Conservation (phyloP, 2,113 vertebrate species). For the Muscicapa adusta region DNA sequence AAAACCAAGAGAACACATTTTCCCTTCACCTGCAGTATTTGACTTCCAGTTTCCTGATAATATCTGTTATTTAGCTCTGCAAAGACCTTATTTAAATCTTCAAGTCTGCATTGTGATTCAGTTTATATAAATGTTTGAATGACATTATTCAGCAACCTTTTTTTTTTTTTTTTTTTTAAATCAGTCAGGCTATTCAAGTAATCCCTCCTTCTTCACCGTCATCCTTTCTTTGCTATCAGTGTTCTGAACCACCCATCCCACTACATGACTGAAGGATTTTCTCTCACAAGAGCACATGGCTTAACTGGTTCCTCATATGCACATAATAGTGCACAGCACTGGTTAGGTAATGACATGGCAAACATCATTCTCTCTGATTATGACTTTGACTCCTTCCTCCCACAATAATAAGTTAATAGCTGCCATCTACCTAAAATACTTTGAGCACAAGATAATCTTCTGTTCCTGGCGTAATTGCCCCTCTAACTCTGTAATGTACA, state of each 20-base stretch:
- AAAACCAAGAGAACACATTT: background rate
- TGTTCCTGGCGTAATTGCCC: conserved; percentile 43
- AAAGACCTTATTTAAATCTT: background rate
- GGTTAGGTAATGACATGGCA: conserved; percentile 1
- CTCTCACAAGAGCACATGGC: background rate
- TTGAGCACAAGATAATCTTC: conserved; percentile 35
- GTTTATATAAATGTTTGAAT: background rate
- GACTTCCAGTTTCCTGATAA: background rate
- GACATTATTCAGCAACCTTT: background rate
- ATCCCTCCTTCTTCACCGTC: background rate
- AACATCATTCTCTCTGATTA: conserved; percentile 16
- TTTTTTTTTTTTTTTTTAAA: background rate
- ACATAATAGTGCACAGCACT: background rate
- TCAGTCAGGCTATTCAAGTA: background rate
- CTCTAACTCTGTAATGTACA: background rate
- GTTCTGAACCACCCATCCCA: background rate
- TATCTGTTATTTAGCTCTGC: background rate
- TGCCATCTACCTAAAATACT: conserved; percentile 51
- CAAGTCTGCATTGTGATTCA: background rate
- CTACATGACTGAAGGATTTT: background rate
- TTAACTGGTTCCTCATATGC: background rate
- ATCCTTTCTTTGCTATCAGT: background rate
- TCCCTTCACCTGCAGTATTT: background rate
- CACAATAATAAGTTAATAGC: conserved; percentile 52
- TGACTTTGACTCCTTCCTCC: conserved; percentile 53